These are phyloP conservation scores for Scomber japonicus DNA, from an alignment of 2,113 vertebrate species.

Conservation along the genomic window DNA sequence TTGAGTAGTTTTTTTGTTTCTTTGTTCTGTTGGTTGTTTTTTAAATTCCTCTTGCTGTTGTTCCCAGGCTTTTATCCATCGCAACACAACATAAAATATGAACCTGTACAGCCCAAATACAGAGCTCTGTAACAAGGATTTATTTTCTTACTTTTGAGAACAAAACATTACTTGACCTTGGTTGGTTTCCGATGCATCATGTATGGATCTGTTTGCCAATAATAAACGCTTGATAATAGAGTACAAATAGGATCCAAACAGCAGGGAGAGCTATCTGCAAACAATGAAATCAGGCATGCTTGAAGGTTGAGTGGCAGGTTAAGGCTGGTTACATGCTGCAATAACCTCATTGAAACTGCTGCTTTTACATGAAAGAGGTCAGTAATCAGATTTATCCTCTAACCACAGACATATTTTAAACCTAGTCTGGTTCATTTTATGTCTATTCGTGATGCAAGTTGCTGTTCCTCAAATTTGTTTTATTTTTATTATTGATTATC, in stretches of 20 bases:
- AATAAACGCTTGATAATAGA: not conserved
- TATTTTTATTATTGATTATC: too few species aligned
- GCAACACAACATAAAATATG: constrained; percentile 10
- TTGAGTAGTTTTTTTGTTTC: too few species aligned
- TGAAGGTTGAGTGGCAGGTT: not conserved
- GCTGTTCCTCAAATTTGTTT: too few species aligned
- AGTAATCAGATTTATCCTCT: too few species aligned
- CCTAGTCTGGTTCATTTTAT: too few species aligned
- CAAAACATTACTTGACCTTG: constrained; percentile 19
- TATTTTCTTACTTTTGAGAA: not conserved
- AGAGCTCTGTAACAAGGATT: not conserved
- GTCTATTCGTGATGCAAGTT: too few species aligned
- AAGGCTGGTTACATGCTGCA: too few species aligned
- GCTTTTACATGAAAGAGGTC: too few species aligned
- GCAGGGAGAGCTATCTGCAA: not conserved
- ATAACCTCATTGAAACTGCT: too few species aligned
- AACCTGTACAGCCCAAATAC: not conserved
- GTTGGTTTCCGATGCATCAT: constrained; percentile 3
- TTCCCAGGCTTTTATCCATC: constrained; percentile 27
- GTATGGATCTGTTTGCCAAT: not conserved
- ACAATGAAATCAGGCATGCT: not conserved
- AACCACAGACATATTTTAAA: too few species aligned
- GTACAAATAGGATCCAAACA: not conserved
- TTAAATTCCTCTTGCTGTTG: too few species aligned
- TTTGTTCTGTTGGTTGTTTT: too few species aligned